These are phyloP conservation scores for Heliconius melpomene DNA, from an alignment of 1,140 invertebrate species.

Conservation along the genomic window DNA sequence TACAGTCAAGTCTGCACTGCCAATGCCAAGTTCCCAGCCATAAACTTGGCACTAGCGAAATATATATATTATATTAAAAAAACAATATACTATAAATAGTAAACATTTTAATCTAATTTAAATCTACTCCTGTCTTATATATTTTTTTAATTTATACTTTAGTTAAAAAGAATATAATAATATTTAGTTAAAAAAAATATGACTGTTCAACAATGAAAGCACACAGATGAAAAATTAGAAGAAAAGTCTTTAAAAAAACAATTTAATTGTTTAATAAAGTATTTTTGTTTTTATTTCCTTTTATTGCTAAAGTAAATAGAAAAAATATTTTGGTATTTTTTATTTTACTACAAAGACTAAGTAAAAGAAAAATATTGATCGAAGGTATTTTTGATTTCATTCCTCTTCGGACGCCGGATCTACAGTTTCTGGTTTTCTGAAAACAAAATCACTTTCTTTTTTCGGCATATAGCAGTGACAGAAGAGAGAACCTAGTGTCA, in stretches of 20 bases:
- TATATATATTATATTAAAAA: not conserved
- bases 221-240: too few species aligned
- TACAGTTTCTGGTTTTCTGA: slow-evolving; percentile 10
- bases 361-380: not conserved
- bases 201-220: too few species aligned
- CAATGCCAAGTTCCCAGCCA: slow-evolving; percentile 10
- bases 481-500: not conserved
- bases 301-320: not conserved
- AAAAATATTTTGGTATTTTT: too few species aligned
- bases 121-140: slow-evolving; percentile 1
- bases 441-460: not conserved
- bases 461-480: not conserved
- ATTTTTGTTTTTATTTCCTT: not conserved
- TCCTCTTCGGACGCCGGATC: not conserved
- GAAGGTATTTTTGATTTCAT: not conserved
- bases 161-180: not conserved
- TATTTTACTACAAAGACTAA: not conserved
- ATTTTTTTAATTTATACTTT: not conserved
- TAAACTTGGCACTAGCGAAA: not conserved
- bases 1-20: not conserved
- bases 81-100: not conserved
- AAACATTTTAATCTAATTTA: slow-evolving; percentile 5
- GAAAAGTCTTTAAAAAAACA: too few species aligned
- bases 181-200: too few species aligned
- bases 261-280: too few species aligned